Base-by-base conservation (phyloP, 2,888 invertebrate species). In the Megamerina dolium region DNA sequence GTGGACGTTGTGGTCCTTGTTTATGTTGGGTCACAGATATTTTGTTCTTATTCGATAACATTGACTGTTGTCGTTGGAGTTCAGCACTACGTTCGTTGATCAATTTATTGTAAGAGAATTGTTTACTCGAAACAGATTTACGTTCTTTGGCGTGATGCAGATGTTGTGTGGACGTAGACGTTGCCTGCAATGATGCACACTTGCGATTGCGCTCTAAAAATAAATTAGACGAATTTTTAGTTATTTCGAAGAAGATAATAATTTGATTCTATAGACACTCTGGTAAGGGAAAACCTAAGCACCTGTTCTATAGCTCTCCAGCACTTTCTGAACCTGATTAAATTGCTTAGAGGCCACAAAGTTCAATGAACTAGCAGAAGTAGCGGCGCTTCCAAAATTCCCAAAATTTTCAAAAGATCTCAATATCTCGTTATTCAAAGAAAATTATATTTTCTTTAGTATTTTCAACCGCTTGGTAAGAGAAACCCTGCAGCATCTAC, bases 81-180 rank as follows among this genome's bases (percentile, higher is more conserved):
- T 38, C 60, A 13, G 43, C 59, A 37, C 57, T 48, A 16, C 56
- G 57, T 52, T 91, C 89, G 62, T 91, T 89, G 43, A 81, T 77
- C 18, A 93, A 74, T 63, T 89, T 90, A 55, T 83, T 83, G 63
- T 93, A 91, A 59, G 83, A 81, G 61, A 87, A 90, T 62, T 89
- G 87, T 57, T 85, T 82, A 63, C 68, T 74, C n/a, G 68, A 61
- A 14, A 61, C 63, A 8, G 66, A 66, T 49, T 68, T 70, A 10
- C 68, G 61, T 50, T 61, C 73, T 58, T 56, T 74, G 52, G 49
- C 73, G 43, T 66, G 62, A 41, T 51, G 50, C 19, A 47, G 17
- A 6, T 50, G 52, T 20, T 48, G 50, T 32, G 41, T 49, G n/a
- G n/a, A n/a, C n/a, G n/a, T n/a, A n/a, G n/a, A n/a, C n/a, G 50